Evolutionary conservation across 2,113 vertebrate species (phyloP).

Genomic region (Tringa solitaria): DNA sequence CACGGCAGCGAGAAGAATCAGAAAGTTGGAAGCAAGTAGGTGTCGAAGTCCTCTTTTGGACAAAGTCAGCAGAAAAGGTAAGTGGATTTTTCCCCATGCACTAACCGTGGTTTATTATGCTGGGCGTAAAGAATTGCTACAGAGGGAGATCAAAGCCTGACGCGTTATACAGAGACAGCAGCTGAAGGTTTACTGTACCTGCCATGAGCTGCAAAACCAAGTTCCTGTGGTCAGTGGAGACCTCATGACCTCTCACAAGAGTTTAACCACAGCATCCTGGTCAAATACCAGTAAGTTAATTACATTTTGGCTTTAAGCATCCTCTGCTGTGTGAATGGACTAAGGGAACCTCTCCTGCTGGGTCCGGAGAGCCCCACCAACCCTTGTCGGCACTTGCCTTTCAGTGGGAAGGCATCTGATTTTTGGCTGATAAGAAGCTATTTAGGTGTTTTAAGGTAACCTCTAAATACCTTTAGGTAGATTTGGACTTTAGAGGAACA

Average conservation of each 20-base stretch:
- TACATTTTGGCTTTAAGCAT: not conserved
- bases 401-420: not conserved
- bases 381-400: not conserved
- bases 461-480: not conserved
- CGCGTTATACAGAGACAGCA: not conserved
- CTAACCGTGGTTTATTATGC: not conserved
- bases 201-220: not conserved
- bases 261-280: constrained; percentile 23
- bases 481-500: not conserved
- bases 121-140: not conserved
- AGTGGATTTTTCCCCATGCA: not conserved
- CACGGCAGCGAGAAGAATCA: not conserved
- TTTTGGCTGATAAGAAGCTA: not conserved
- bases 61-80: constrained; percentile 10
- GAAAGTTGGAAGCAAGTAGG: not conserved
- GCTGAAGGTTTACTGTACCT: not conserved
- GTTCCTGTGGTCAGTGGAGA: constrained; percentile 27
- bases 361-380: fast-evolving
- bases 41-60: not conserved
- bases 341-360: not conserved
- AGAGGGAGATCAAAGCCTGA: constrained; percentile 21
- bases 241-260: constrained; percentile 24
- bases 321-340: not conserved
- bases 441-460: not conserved
- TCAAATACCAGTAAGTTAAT: not conserved